These are phyloP conservation scores for Gnatocerus cornutus DNA, from an alignment of 2,888 invertebrate species.

Conservation along the genomic window DNA sequence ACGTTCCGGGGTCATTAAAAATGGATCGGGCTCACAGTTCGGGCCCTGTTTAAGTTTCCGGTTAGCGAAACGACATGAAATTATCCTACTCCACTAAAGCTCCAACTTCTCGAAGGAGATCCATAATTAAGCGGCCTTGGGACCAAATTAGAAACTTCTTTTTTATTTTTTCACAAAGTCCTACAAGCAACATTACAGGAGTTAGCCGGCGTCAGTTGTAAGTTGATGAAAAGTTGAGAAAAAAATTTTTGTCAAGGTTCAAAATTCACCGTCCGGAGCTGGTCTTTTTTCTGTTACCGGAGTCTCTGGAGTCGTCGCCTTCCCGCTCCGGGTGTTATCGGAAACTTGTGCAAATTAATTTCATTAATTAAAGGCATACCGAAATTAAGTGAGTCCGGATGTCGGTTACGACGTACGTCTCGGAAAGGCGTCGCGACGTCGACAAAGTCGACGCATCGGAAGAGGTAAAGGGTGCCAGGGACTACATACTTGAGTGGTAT, in stretches of 20 bases:
- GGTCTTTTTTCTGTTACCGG: slow-evolving; percentile 7
- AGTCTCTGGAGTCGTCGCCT: slow-evolving; percentile 18
- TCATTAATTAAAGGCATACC: slow-evolving; percentile 63
- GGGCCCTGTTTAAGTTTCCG: slow-evolving; percentile 23
- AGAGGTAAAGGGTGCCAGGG: neutral
- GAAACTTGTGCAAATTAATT: slow-evolving; percentile 64
- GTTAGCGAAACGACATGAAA: slow-evolving; percentile 6
- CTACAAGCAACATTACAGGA: too few relatives aligned
- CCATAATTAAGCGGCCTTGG: neutral
- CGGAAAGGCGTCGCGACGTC: neutral
- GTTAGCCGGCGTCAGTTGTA: too few relatives aligned
- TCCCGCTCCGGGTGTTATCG: slow-evolving; percentile 59
- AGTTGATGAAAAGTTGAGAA: too few relatives aligned
- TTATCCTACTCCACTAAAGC: neutral
- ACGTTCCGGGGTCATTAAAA: slow-evolving; percentile 35
- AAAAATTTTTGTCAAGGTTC: too few relatives aligned
- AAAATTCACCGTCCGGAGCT: too few relatives aligned
- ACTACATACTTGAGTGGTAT: slow-evolving; percentile 42
- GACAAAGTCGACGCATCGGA: neutral
- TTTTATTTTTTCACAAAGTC: too few relatives aligned
- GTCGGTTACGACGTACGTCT: slow-evolving; percentile 12
- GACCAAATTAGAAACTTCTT: too few relatives aligned
- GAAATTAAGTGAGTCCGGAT: slow-evolving; percentile 52
- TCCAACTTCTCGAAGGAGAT: slow-evolving; percentile 4
- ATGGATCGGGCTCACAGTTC: slow-evolving; percentile 27